Base-by-base conservation (phyloP, 2,113 vertebrate species). In the Podarcis muralis region DNA sequence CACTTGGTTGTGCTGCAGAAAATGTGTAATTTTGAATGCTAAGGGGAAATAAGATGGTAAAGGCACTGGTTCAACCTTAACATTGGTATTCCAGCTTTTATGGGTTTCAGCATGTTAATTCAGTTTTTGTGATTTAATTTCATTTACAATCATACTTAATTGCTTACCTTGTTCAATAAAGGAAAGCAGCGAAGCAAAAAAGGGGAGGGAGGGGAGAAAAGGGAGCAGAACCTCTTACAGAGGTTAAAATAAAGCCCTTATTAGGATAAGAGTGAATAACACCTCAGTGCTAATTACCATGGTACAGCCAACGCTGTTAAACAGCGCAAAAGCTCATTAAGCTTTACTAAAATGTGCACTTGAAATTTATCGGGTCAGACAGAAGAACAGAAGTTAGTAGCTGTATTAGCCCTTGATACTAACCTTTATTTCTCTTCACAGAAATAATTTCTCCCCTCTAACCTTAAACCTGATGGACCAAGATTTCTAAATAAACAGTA, bases 101-200 rank as follows among this genome's bases (percentile, higher is more conserved):
- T 89, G 59, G 62, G 92, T 94, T 94, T 94, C 93, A 96, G 68
- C 5, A 79, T 76, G 81, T 89, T 93, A 94, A 86, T 90, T 81
- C 1, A 90, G 18, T 59, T 94, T 95, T 88, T 87, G 91, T 83
- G 69, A 93, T 95, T 96, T 96, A 96, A 95, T 95, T 96, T 95
- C 83, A 93, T 94, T 40, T 75, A 93, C 91, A 96, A 92, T 95
- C 87, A 95, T 93, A 92, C 81, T 95, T 96, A 96, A 96, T 95
- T 96, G 86, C 90, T 93, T 95, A 87, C 92, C 87, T 86, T 95
- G 93, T 96, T 96, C 94, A 95, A 94, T 96, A 97, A 96, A 96
- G 87, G 75, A 95, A 96, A 95, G 87, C 91, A 94, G 90, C 94
- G 93, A 96, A 96, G 94, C 90, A 95, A 96, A 96, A 96, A 95